Conservation (phyloP, 2,888 invertebrate genomes). For the Hemaris fuciformis region DNA sequence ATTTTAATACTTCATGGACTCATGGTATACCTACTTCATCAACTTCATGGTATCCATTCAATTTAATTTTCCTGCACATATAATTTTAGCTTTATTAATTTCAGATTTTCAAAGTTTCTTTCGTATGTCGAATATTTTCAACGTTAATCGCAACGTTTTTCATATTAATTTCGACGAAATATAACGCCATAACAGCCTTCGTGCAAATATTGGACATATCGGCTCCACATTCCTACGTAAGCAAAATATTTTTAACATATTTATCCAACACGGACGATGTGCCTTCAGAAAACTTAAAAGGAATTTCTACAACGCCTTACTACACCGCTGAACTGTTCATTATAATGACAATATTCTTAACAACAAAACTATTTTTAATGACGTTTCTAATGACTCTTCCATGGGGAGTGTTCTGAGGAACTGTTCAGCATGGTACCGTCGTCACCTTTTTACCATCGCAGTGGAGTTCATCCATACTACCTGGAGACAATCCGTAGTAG, state of each 20-base stretch:
- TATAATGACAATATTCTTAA: not conserved
- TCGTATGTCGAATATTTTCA: constrained; percentile 37
- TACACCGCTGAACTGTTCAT: not conserved
- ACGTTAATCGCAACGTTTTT: constrained; percentile 38
- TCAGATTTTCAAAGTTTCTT: constrained; percentile 51
- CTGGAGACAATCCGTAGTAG: too few species aligned
- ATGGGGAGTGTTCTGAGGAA: too few species aligned
- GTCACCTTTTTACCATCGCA: too few species aligned
- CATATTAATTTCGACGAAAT: constrained; percentile 25
- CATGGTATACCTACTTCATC: too few species aligned
- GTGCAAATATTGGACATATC: constrained; percentile 35
- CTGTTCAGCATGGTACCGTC: too few species aligned
- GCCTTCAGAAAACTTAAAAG: not conserved
- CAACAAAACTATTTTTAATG: not conserved
- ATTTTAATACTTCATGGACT: too few species aligned
- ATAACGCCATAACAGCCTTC: constrained; percentile 27
- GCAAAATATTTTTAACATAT: constrained; percentile 15
- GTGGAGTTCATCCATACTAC: too few species aligned
- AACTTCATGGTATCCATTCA: not conserved
- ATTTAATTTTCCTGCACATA: not conserved
- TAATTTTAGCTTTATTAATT: constrained; percentile 25
- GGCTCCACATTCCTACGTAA: constrained; percentile 37
- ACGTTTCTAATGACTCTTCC: not conserved
- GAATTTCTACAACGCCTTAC: not conserved
- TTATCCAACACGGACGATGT: not conserved